Evolutionary conservation across 2,113 vertebrate species (phyloP).

Genomic region (Sardina pilchardus): DNA sequence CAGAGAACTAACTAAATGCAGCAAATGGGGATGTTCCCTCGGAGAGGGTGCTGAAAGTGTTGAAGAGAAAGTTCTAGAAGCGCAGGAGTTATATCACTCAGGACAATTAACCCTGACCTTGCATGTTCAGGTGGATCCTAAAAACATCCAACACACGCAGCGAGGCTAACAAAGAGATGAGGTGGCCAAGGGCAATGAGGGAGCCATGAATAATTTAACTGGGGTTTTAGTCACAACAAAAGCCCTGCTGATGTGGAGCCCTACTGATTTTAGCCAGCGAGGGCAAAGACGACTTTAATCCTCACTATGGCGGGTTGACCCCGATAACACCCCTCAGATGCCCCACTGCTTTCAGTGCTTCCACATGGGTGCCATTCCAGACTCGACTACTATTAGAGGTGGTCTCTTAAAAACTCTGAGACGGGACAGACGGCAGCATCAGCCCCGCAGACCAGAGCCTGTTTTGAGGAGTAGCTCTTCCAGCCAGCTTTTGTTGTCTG

Average conservation of each 20-base stretch:
- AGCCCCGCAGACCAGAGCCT: conserved; percentile 38
- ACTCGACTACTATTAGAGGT: not conserved
- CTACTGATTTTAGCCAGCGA: not conserved
- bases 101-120: not conserved
- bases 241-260: not conserved
- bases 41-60: not conserved
- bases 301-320: not conserved
- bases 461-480: conserved; percentile 43
- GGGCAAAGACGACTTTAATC: not conserved
- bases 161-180: not conserved
- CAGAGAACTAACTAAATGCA: not conserved
- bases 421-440: conserved; percentile 37
- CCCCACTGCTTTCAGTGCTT: not conserved
- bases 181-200: not conserved
- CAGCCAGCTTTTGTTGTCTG: conserved; percentile 58
- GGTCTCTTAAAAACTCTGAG: not conserved
- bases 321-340: not conserved
- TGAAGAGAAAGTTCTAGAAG: not conserved
- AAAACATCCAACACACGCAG: not conserved
- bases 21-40: not conserved
- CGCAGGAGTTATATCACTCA: not conserved
- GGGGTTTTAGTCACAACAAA: not conserved
- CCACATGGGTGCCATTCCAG: not conserved
- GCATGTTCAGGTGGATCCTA: not conserved
- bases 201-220: not conserved